Evolutionary conservation across 2,113 vertebrate species (phyloP).

Genomic region (Rhineura floridana): DNA sequence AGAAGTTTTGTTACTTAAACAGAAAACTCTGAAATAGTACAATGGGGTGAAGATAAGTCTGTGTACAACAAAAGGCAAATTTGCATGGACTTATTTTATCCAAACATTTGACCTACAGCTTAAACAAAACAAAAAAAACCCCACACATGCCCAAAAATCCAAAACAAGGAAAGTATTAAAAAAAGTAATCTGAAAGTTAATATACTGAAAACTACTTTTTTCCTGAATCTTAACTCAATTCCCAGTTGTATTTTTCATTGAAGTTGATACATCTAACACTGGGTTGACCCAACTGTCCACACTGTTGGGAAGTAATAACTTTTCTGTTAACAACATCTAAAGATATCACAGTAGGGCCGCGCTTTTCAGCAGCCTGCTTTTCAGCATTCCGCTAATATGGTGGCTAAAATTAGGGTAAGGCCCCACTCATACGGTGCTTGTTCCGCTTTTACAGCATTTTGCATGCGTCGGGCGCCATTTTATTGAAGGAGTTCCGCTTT

Average conservation of each 20-base stretch:
- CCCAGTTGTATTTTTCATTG: constrained; percentile 4
- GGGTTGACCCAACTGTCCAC: rapidly evolving
- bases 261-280: constrained; percentile 23
- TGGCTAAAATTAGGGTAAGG: no score
- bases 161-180: constrained; percentile 45
- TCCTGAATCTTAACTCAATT: constrained; percentile 23
- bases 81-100: constrained; percentile 65
- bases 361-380: no score
- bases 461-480: no score
- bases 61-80: constrained; percentile 63
- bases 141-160: constrained; percentile 52
- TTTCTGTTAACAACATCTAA: constrained; percentile 13
- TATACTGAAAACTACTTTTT: constrained; percentile 35
- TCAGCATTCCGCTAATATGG: no score
- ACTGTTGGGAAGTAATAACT: neutral
- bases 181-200: constrained; percentile 60
- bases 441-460: no score
- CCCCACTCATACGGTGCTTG: no score
- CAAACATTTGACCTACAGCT: constrained; percentile 65
- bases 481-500: no score
- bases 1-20: constrained; percentile 65
- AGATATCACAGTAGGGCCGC: no score
- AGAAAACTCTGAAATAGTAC: constrained; percentile 65
- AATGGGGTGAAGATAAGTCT: constrained; percentile 58
- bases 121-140: constrained; percentile 41